Evolutionary conservation across 2,888 invertebrate genomes (phyloP).

Genomic region (Pedicia rivosa): DNA sequence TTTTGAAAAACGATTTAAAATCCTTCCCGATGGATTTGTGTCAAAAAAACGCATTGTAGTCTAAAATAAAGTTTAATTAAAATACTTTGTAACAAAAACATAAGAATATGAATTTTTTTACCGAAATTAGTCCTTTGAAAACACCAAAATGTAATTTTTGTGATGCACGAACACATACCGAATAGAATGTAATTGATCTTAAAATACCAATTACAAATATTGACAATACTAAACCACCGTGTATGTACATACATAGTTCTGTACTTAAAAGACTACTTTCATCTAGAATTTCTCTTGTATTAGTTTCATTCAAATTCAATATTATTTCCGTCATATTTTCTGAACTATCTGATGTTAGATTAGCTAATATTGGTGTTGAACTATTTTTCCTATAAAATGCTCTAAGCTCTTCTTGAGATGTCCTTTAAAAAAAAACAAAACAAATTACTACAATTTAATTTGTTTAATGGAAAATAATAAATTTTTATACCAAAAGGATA

Average conservation of each 20-base stretch:
- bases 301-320: not conserved
- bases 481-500: constrained; percentile 43
- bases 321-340: not conserved
- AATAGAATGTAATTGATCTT: constrained; percentile 46
- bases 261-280: constrained; percentile 14
- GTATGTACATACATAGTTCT: constrained; percentile 42
- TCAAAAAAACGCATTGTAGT: constrained; percentile 61
- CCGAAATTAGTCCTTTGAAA: constrained; percentile 35
- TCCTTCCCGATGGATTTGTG: constrained; percentile 63
- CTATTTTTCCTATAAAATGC: constrained; percentile 5
- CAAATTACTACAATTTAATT: not conserved
- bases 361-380: not conserved
- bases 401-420: constrained; percentile 18
- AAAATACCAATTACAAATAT: constrained; percentile 40
- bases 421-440: constrained; percentile 13
- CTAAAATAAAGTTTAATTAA: constrained; percentile 19
- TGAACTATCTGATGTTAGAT: not conserved
- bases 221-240: constrained; percentile 36
- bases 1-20: constrained; percentile 66
- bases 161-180: constrained; percentile 45
- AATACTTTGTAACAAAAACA: not conserved
- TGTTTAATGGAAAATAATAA: not conserved
- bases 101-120: constrained; percentile 4
- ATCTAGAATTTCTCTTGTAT: not conserved
- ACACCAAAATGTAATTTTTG: constrained; percentile 51